Percentiles rank a stretch among this genome's conserved stretches.
Evolutionary conservation across 2,113 vertebrate genomes (phyloP).

Genomic region (Sapajus apella): DNA sequence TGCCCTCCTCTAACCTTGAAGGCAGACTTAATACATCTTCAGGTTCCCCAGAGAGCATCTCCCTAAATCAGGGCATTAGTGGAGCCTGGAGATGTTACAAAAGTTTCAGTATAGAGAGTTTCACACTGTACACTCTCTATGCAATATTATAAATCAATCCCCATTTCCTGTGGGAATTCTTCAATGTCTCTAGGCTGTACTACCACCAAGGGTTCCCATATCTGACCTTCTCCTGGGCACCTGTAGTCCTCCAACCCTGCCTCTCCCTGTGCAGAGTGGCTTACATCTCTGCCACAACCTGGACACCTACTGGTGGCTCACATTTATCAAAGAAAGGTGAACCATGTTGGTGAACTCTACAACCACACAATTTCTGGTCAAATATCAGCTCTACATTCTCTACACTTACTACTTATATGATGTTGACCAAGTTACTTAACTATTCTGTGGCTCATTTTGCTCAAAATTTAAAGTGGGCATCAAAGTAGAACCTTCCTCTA

Average conservation of each 20-base stretch:
- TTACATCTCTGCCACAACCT: neutral
- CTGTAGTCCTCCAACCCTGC: rapidly evolving
- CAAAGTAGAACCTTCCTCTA: neutral
- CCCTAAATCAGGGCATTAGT: neutral
- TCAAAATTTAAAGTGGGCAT: neutral
- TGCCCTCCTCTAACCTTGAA: neutral
- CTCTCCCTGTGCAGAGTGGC: neutral
- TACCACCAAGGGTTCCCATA: neutral
- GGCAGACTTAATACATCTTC: neutral
- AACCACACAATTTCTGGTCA: neutral
- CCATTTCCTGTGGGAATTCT: neutral
- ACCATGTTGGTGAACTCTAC: neutral
- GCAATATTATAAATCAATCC: neutral
- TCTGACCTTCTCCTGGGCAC: neutral
- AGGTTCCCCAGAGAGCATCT: neutral
- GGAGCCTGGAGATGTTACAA: neutral
- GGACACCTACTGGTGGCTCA: neutral
- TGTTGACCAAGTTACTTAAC: neutral
- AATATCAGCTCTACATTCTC: neutral
- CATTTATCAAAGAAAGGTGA: neutral
- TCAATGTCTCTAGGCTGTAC: neutral
- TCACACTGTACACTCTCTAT: neutral
- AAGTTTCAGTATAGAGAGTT: neutral
- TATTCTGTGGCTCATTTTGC: neutral
- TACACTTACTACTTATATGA: neutral